Conservation (phyloP, 2,888 invertebrate species). For the Acrocera orbiculus region DNA sequence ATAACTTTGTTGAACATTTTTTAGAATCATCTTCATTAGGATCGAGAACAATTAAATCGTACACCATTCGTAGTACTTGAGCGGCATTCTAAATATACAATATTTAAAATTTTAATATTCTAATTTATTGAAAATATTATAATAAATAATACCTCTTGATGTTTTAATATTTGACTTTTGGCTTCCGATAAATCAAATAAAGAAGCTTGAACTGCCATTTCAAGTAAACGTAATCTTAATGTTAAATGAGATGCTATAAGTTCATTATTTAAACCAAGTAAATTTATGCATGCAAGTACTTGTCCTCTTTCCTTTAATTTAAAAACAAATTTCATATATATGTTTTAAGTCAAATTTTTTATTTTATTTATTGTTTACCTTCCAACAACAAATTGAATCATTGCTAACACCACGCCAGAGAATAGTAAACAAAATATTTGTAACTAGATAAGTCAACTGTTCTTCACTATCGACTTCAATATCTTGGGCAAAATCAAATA, state of each 20-base stretch:
- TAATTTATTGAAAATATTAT: not conserved
- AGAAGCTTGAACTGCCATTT: slow-evolving; percentile 41
- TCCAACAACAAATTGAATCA: slow-evolving; percentile 37
- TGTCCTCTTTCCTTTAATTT: slow-evolving; percentile 34
- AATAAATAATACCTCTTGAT: slow-evolving; percentile 26
- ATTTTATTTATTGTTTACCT: slow-evolving; percentile 20
- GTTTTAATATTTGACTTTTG: slow-evolving; percentile 29
- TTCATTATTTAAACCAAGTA: slow-evolving; percentile 37
- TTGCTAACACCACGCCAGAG: slow-evolving; percentile 43
- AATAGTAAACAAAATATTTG: slow-evolving; percentile 38
- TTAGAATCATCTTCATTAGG: slow-evolving; percentile 35
- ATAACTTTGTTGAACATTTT: slow-evolving; percentile 34
- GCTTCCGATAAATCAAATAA: slow-evolving; percentile 38
- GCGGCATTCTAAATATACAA: slow-evolving; percentile 35
- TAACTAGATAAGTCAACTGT: slow-evolving; percentile 38
- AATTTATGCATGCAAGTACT: slow-evolving; percentile 40
- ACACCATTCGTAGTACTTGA: slow-evolving; percentile 38
- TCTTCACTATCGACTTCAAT: slow-evolving; percentile 33
- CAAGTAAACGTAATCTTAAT: slow-evolving; percentile 37
- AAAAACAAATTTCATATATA: slow-evolving; percentile 1
- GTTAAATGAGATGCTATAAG: slow-evolving; percentile 37
- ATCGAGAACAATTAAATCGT: slow-evolving; percentile 38
- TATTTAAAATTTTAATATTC: slow-evolving; percentile 1
- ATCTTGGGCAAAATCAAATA: slow-evolving; percentile 24
- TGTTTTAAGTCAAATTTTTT: not conserved